Base-by-base conservation (phyloP, 2,888 invertebrate genomes). In the Leptarthrus brevirostris region DNA sequence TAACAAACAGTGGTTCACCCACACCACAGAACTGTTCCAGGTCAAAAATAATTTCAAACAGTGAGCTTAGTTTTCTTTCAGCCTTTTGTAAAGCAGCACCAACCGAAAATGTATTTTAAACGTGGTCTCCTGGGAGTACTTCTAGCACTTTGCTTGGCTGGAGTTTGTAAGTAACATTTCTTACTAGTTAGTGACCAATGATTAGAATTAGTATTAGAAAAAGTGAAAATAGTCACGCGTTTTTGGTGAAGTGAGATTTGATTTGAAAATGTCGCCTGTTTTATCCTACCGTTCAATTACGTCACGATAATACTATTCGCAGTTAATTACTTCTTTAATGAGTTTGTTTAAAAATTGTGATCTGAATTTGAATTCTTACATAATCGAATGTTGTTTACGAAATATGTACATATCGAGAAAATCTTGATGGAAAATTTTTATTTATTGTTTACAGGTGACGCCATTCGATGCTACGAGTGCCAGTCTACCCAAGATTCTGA, bases 381-480 rank as follows among this genome's bases (percentile, higher is more conserved):
- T 70, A 70, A 52, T 36, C 36, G n/a, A 8, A 24, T 12, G 10
- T 14, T n/a, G 34, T 16, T 26, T 14, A 30, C 1, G 26, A 56
- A 56, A 20, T 24, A 14, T 16, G 24, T 14, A 16, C n/a, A 34
- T 30, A 16, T 4, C 16, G 14, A 12, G 3, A 40, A n/a, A 26
- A 40, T 26, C 30, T 49, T 49, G 14, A 49, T 3, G 18, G 18
- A 10, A 40, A n/a, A 40, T 61, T 26, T 49, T n/a, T n/a, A n/a
- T 49, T 49, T 52, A 10, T 49, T 1, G 10, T 3, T 52, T 10
- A 14, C 30, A 83, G 83, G 83, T 10, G 79, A 79, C 30, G 84
- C 83, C 72, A 84, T 83, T 56, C 81, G 79, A 76, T 83, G 83
- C 73, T 83, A 83, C 76, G 81, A 82, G 44, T 83, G 83, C 77